Conservation (phyloP, 2,797 vertebrate genomes). For the Poecilia velifera region DNA sequence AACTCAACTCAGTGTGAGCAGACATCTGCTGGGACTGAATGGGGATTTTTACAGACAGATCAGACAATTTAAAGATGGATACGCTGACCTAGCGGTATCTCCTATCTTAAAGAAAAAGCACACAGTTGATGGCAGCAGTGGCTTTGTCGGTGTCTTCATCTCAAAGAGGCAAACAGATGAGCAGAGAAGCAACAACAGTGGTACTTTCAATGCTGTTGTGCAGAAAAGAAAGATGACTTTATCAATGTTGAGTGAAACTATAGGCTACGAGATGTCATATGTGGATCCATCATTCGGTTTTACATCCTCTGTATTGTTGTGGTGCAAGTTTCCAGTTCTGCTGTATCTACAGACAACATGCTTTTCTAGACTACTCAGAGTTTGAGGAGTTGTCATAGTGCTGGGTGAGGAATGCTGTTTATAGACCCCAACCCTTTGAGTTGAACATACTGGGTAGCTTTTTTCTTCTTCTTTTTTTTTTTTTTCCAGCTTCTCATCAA, state of each 20-base stretch:
- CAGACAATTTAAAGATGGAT: neutral
- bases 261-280: neutral
- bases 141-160: neutral
- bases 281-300: conserved; percentile 22
- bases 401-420: conserved; percentile 72
- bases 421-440: conserved; percentile 70
- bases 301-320: conserved; percentile 23
- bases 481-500: conserved; percentile 67
- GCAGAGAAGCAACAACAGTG: neutral
- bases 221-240: neutral
- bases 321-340: conserved; percentile 45
- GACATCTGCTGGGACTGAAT: neutral
- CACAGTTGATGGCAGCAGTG: neutral
- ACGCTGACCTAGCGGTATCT: neutral
- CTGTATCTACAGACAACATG: conserved; percentile 19
- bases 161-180: neutral
- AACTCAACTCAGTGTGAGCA: neutral
- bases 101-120: neutral
- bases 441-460: conserved; percentile 64
- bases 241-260: neutral
- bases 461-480: conserved; percentile 54
- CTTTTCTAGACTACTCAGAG: conserved; percentile 48
- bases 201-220: neutral
- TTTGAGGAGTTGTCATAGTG: conserved; percentile 75
- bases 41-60: neutral